phyloP scores from a whole-genome alignment of 2,888 invertebrate genomes.

The Taphrorychus bicolor region DNA sequence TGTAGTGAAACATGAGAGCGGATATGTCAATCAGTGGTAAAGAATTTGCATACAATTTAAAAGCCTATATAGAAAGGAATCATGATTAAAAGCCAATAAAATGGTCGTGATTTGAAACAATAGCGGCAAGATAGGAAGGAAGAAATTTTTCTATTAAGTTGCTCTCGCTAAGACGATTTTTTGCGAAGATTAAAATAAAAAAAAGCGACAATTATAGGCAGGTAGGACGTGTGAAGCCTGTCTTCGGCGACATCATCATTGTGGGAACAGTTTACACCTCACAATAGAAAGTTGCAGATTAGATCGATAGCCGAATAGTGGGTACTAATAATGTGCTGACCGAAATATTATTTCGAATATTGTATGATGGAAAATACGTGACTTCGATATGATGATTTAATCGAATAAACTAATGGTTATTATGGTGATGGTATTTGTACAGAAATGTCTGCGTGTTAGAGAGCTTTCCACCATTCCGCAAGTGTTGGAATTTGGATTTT shows the following conservation, averaged over 20 bases:
- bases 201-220: slow-evolving; percentile 3
- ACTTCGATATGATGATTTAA: neutral
- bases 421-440: too few species aligned
- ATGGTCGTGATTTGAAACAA: slow-evolving; percentile 23
- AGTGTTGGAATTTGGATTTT: too few species aligned
- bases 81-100: neutral
- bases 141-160: slow-evolving; percentile 17
- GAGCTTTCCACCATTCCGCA: too few species aligned
- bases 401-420: neutral
- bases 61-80: neutral
- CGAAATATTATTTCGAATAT: slow-evolving; percentile 1
- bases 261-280: slow-evolving; percentile 20
- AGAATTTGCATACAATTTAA: neutral
- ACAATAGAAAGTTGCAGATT: slow-evolving; percentile 6
- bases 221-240: slow-evolving; percentile 18
- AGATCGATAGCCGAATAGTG: neutral
- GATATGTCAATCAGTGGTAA: neutral
- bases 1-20: neutral
- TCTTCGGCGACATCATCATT: slow-evolving; percentile 12
- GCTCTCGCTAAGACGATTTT: neutral
- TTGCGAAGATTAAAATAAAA: neutral
- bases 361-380: neutral
- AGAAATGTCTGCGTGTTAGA: too few species aligned
- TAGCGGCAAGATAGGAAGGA: slow-evolving; percentile 15
- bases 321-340: neutral